These are phyloP conservation scores for Pseudeuparius sepicola DNA, from an alignment of 2,888 invertebrate species.

Conservation along the genomic window DNA sequence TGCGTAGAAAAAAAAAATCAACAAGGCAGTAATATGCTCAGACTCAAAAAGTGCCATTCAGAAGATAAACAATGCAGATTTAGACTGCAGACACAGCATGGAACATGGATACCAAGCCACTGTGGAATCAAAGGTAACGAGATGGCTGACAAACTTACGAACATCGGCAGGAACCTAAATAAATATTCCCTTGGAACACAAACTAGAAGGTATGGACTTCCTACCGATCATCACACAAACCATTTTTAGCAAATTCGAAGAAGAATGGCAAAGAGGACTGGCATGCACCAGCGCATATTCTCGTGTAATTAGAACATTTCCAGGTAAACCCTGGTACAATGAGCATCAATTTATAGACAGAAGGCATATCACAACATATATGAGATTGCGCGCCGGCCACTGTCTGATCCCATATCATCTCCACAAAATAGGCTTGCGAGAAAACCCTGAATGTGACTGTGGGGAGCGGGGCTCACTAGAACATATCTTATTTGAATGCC, in stretches of 20 bases:
- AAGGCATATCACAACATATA: neutral
- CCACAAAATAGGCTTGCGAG: constrained; percentile 1
- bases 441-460: neutral
- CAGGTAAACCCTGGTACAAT: constrained; percentile 1
- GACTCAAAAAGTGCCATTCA: constrained; percentile 8
- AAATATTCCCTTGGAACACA: constrained; percentile 1
- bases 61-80: neutral
- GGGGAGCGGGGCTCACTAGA: neutral
- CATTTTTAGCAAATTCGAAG: neutral
- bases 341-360: neutral
- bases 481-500: neutral
- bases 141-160: neutral
- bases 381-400: neutral
- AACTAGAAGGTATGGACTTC: constrained; percentile 1
- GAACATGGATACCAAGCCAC: constrained; percentile 1
- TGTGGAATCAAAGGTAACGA: neutral
- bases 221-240: neutral
- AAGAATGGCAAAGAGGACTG: constrained; percentile 1
- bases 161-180: neutral
- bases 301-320: too few species aligned
- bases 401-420: neutral
- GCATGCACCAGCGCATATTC: neutral
- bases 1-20: constrained; percentile 4
- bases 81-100: neutral
- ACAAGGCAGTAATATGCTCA: constrained; percentile 1